phyloP scores from a whole-genome alignment of 2,888 invertebrate species.

The Ectemnius cavifrons region DNA sequence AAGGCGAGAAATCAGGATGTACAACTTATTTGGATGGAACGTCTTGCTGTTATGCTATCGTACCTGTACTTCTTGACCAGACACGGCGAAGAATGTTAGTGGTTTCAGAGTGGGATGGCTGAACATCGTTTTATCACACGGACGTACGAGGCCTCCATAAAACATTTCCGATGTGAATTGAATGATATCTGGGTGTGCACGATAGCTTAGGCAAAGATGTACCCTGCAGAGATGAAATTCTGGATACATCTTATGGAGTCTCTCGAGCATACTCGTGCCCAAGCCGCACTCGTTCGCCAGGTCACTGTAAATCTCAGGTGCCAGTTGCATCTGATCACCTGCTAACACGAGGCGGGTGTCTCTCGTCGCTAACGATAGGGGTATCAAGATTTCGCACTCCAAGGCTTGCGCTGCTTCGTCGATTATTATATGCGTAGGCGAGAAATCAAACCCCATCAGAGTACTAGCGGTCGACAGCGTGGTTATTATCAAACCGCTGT shows the following conservation, averaged over 20 bases:
- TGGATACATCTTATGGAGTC: slow-evolving; percentile 88
- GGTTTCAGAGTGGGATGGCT: slow-evolving; percentile 86
- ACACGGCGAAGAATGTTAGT: slow-evolving; percentile 88
- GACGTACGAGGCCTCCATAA: slow-evolving; percentile 87
- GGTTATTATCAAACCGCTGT: slow-evolving; percentile 85
- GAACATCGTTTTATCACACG: slow-evolving; percentile 84
- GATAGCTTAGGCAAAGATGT: slow-evolving; percentile 89
- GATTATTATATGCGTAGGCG: slow-evolving; percentile 89
- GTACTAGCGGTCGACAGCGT: slow-evolving; percentile 89
- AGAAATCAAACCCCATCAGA: slow-evolving; percentile 83
- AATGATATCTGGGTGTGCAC: slow-evolving; percentile 90
- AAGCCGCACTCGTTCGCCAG: slow-evolving; percentile 85
- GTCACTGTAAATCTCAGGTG: slow-evolving; percentile 89
- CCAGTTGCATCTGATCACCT: slow-evolving; percentile 92
- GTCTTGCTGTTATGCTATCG: slow-evolving; percentile 45
- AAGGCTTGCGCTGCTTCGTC: slow-evolving; percentile 94
- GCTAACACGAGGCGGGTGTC: slow-evolving; percentile 88
- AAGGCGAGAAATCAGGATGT: background rate
- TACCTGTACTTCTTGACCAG: slow-evolving; percentile 90
- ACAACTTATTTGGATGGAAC: background rate
- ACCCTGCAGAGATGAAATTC: slow-evolving; percentile 87
- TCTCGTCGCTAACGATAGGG: slow-evolving; percentile 85
- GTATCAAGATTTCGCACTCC: slow-evolving; percentile 91
- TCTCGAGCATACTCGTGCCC: slow-evolving; percentile 87
- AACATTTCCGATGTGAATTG: slow-evolving; percentile 90